Conservation (phyloP, 2,797 vertebrate species). For the Hydrocynus forskahlii region DNA sequence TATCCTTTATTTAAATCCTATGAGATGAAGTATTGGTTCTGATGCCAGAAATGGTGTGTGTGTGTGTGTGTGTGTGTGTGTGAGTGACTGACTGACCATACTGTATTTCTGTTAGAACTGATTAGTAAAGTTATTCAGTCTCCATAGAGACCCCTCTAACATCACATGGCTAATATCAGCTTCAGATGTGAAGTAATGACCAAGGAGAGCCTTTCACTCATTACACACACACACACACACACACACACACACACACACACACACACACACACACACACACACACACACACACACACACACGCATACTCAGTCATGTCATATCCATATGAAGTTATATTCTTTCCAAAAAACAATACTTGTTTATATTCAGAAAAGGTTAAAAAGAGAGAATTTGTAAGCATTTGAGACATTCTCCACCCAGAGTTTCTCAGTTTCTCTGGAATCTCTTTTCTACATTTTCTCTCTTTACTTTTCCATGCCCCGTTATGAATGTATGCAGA, state of each 20-base stretch:
- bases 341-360: too few species aligned
- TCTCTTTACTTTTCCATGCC: background rate
- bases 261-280: background rate
- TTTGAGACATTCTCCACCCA: too few species aligned
- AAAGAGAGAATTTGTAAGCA: too few species aligned
- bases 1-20: background rate
- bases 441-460: background rate
- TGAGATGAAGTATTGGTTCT: background rate
- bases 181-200: constrained; percentile 72
- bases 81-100: background rate
- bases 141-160: constrained; percentile 67
- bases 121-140: constrained; percentile 57
- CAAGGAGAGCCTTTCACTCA: background rate
- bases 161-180: constrained; percentile 70
- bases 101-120: constrained; percentile 56
- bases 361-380: background rate
- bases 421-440: too few species aligned
- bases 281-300: background rate
- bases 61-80: background rate
- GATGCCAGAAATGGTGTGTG: background rate
- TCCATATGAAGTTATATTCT: background rate
- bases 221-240: background rate
- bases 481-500: background rate
- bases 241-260: background rate
- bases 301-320: constrained; percentile 13